phyloP scores from a whole-genome alignment of 2,113 vertebrate genomes.

The Brachyhypopomus gauderio region DNA sequence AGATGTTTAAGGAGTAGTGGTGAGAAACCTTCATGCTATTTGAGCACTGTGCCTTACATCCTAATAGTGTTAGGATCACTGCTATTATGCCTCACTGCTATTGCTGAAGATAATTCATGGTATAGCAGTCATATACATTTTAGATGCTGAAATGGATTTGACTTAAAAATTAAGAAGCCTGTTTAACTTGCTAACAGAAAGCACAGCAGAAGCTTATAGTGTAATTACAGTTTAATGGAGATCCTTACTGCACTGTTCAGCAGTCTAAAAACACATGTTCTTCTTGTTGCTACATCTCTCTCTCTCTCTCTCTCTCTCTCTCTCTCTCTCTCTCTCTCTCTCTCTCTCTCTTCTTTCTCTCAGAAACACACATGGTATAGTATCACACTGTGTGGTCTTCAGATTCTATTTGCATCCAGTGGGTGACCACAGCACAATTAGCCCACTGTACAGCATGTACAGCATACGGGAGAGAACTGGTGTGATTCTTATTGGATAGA shows the following conservation, averaged over 20 bases:
- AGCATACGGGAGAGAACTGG: slow-evolving; percentile 69
- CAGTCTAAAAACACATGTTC: background rate
- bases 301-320: background rate
- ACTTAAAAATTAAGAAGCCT: background rate
- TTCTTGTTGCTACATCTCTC: too few species aligned
- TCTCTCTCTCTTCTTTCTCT: background rate
- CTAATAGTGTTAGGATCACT: slow-evolving; percentile 24
- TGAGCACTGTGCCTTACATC: too few species aligned
- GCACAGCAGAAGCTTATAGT: background rate
- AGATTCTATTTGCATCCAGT: slow-evolving; percentile 73
- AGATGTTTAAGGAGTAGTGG: slow-evolving; percentile 42
- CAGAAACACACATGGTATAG: slow-evolving; percentile 14
- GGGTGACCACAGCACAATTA: slow-evolving; percentile 79
- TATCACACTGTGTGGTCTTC: slow-evolving; percentile 74
- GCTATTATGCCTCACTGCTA: background rate
- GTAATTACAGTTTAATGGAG: background rate
- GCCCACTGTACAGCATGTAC: slow-evolving; percentile 70
- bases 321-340: background rate
- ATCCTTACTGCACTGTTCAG: background rate
- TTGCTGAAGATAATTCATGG: background rate
- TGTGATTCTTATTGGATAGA: slow-evolving; percentile 69
- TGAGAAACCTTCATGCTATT: slow-evolving; percentile 39
- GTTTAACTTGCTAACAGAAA: background rate
- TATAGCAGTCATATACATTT: background rate
- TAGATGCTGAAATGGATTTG: background rate